Conservation (phyloP, 1,140 invertebrate species). For the Goniozus legneri region DNA sequence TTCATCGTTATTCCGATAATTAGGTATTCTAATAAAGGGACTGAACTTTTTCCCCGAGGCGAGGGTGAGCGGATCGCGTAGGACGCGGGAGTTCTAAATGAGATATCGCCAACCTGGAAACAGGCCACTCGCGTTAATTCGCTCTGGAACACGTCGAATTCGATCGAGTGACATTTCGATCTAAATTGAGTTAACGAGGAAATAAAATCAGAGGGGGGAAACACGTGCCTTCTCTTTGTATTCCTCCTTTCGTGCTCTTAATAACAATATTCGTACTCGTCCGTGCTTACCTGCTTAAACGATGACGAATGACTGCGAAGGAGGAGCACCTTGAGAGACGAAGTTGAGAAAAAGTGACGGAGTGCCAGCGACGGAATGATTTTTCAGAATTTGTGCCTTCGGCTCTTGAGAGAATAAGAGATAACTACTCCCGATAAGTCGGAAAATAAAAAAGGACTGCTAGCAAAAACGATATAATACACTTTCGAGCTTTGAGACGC, state of each 20-base stretch:
- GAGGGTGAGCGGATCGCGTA: too few species aligned
- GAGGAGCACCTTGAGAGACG: neutral
- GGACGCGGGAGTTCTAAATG: too few species aligned
- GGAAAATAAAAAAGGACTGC: too few species aligned
- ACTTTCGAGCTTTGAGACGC: neutral
- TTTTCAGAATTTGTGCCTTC: constrained; percentile 11
- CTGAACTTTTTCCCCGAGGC: too few species aligned
- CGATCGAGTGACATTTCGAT: neutral
- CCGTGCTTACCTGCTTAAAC: neutral
- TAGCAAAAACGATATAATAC: too few species aligned
- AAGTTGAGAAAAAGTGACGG: too few species aligned
- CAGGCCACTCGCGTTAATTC: neutral
- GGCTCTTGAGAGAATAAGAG: neutral
- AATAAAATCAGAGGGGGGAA: too few species aligned
- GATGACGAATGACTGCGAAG: constrained; percentile 6
- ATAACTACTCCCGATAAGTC: neutral
- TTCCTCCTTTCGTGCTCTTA: neutral
- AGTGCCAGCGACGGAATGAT: constrained; percentile 3
- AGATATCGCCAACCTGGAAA: neutral
- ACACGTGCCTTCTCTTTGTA: too few species aligned
- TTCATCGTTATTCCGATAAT: too few species aligned
- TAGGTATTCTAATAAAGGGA: neutral
- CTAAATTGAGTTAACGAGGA: neutral
- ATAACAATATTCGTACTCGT: neutral
- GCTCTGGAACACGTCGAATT: neutral